phyloP scores from a whole-genome alignment of 2,113 vertebrate species.

The Dascyllus trimaculatus region DNA sequence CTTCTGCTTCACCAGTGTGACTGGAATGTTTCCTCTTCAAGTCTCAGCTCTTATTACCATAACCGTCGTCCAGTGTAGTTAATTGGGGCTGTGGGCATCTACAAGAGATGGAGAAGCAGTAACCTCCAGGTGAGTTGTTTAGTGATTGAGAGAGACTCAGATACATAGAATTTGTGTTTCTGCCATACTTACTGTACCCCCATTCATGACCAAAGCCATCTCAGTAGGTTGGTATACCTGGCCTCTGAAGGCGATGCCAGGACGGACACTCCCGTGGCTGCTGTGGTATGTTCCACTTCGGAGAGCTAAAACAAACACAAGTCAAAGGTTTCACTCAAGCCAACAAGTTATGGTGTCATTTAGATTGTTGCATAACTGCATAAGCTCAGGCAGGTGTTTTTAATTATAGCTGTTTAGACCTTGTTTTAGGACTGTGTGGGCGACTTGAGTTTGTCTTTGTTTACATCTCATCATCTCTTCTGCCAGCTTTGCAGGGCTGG shows the following conservation, averaged over 20 bases:
- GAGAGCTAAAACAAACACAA: constrained; percentile 81
- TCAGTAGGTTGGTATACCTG: constrained; percentile 99
- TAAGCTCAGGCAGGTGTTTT: too few relatives aligned
- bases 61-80: constrained; percentile 97
- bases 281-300: constrained; percentile 91
- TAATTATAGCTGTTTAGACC: too few relatives aligned
- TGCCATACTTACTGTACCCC: constrained; percentile 91
- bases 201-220: constrained; percentile 98
- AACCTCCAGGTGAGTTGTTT: not conserved
- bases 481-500: too few relatives aligned
- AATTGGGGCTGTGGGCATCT: constrained; percentile 98
- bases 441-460: too few relatives aligned
- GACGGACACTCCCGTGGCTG: constrained; percentile 87
- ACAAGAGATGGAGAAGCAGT: constrained; percentile 46
- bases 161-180: not conserved
- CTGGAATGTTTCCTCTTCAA: constrained; percentile 25
- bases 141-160: not conserved
- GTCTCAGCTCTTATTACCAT: constrained; percentile 86
- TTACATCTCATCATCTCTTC: too few relatives aligned
- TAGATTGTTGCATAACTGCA: too few relatives aligned
- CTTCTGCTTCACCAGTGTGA: not conserved
- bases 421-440: too few relatives aligned
- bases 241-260: constrained; percentile 93
- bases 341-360: not conserved
- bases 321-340: constrained; percentile 5